Percentiles rank a stretch among this genome's conserved stretches.
These are phyloP conservation scores for Philotrypesis tridentata DNA, from an alignment of 1,140 invertebrate genomes.

Conservation along the genomic window DNA sequence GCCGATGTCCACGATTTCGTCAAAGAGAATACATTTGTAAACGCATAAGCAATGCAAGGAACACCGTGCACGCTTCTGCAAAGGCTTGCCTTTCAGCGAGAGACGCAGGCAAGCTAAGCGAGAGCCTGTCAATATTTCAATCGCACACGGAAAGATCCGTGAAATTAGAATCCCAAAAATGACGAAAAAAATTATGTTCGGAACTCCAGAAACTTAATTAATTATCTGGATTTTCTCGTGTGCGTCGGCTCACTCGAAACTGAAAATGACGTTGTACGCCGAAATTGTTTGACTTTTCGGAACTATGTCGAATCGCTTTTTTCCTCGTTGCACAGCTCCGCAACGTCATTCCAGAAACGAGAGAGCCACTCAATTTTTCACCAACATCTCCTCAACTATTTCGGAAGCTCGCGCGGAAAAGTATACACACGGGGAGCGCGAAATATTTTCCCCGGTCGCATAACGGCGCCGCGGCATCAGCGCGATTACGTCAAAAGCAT, in stretches of 20 bases:
- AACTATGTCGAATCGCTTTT: background rate
- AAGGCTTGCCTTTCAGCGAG: background rate
- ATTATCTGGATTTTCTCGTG: too few species aligned
- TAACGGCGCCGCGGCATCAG: background rate
- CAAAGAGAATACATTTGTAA: background rate
- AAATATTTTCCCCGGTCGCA: background rate
- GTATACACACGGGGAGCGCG: background rate
- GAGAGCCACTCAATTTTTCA: background rate
- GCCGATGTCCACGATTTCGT: background rate
- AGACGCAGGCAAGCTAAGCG: too few species aligned
- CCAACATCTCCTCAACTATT: background rate
- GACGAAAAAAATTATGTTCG: too few species aligned
- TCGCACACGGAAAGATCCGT: too few species aligned
- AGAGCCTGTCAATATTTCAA: background rate
- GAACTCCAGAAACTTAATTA: too few species aligned
- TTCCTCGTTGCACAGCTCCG: background rate
- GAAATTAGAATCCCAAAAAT: too few species aligned
- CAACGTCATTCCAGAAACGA: background rate
- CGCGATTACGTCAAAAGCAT: background rate
- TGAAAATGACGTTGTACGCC: too few species aligned
- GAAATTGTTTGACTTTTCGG: too few species aligned
- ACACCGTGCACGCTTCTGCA: background rate
- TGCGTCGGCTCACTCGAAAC: too few species aligned
- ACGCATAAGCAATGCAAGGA: background rate
- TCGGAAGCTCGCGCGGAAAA: background rate